phyloP scores from a whole-genome alignment of 2,888 invertebrate genomes.

The Caenorhabditis sulstoni region DNA sequence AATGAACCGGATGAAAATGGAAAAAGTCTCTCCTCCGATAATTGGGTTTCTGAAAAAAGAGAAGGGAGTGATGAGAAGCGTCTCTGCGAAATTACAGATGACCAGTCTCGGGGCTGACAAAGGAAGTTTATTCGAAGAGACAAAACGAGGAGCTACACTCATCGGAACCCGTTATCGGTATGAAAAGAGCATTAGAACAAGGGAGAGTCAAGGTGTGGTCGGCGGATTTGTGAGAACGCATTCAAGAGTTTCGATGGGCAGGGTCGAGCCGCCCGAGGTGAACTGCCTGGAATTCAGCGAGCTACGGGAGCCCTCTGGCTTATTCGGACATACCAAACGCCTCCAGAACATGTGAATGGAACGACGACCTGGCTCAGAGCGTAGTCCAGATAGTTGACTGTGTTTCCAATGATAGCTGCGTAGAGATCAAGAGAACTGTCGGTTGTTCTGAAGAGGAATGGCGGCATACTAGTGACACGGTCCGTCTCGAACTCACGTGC shows the following conservation, averaged over 20 bases:
- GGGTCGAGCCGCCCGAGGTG: slow-evolving; percentile 9
- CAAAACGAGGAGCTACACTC: not conserved
- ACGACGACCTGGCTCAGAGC: slow-evolving; percentile 42
- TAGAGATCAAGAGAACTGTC: slow-evolving; percentile 53
- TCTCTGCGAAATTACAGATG: not conserved
- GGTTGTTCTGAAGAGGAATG: slow-evolving; percentile 43
- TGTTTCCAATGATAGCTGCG: slow-evolving; percentile 68
- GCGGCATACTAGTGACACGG: too few relatives aligned
- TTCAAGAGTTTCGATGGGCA: slow-evolving; percentile 43
- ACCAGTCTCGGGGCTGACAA: not conserved
- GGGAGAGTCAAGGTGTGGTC: not conserved
- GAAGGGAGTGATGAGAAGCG: slow-evolving; percentile 11
- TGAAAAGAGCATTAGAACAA: not conserved
- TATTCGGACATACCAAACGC: slow-evolving; percentile 8
- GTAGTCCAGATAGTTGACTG: slow-evolving; percentile 60
- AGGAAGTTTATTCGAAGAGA: not conserved
- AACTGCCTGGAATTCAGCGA: slow-evolving; percentile 18
- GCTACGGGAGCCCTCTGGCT: too few relatives aligned
- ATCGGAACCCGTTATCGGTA: not conserved
- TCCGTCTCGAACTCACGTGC: slow-evolving; percentile 55
- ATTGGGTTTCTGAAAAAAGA: slow-evolving; percentile 6
- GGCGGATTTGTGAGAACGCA: slow-evolving; percentile 60
- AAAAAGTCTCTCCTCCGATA: not conserved
- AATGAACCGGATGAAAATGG: slow-evolving; percentile 13
- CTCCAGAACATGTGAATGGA: slow-evolving; percentile 50